Conservation (phyloP, 1,140 invertebrate species). For the Homalodisca vitripennis region DNA sequence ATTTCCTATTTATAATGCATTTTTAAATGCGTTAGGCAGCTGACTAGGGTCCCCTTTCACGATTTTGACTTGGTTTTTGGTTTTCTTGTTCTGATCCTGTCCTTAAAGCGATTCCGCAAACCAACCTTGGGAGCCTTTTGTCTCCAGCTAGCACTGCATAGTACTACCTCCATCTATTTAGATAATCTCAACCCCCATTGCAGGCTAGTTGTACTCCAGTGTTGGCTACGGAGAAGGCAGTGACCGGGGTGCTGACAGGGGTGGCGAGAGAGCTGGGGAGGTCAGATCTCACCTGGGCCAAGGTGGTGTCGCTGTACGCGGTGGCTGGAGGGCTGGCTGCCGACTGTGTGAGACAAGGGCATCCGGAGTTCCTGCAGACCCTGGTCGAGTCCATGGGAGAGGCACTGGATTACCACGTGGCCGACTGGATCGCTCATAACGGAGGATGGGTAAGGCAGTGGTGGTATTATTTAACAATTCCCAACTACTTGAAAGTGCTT, state of each 20-base stretch:
- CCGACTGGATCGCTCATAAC: constrained; percentile 66
- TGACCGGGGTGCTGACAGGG: constrained; percentile 54
- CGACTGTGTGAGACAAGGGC: constrained; percentile 65
- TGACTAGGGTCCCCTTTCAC: too few relatives aligned
- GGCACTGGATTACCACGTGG: constrained; percentile 64
- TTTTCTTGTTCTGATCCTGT: too few relatives aligned
- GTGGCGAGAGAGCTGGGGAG: constrained; percentile 48
- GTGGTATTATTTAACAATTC: not conserved
- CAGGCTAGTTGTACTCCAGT: constrained; percentile 48
- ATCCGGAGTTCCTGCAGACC: constrained; percentile 60
- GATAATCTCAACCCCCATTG: too few relatives aligned
- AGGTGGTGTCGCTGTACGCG: constrained; percentile 63
- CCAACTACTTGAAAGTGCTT: too few relatives aligned
- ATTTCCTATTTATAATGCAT: too few relatives aligned
- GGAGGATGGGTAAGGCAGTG: constrained; percentile 66
- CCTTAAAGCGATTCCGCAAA: too few relatives aligned
- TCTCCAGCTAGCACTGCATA: too few relatives aligned
- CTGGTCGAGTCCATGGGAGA: constrained; percentile 60
- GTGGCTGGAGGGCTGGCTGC: constrained; percentile 67
- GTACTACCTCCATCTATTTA: too few relatives aligned
- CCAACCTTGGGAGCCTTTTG: too few relatives aligned
- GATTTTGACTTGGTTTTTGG: too few relatives aligned
- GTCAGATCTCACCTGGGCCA: constrained; percentile 35
- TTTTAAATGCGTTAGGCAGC: too few relatives aligned
- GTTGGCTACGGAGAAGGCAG: constrained; percentile 55